Conservation (phyloP, 30 jellyfish, hydroid and myxozoan species). For the Morbakka virulenta region DNA sequence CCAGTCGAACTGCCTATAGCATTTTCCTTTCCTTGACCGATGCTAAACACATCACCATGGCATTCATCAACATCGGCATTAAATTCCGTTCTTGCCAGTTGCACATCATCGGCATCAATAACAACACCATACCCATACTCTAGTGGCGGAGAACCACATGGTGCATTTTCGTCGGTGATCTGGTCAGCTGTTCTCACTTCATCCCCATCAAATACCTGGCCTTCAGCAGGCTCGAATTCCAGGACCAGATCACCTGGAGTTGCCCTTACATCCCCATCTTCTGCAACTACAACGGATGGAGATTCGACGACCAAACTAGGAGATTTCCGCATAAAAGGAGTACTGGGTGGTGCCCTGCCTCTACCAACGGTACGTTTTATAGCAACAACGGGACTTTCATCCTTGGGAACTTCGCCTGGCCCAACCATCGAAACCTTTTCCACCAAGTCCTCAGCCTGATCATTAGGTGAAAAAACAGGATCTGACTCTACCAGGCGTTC, state of each 20-base stretch:
- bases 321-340: background rate
- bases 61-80: background rate
- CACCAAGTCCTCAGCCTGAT: background rate
- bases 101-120: background rate
- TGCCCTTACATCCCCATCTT: background rate
- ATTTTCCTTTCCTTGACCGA: too few species aligned
- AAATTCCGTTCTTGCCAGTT: background rate
- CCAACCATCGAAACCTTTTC: background rate
- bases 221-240: background rate
- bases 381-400: too few species aligned
- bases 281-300: background rate
- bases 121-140: background rate
- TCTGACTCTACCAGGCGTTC: background rate
- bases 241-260: background rate
- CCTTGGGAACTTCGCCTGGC: too few species aligned
- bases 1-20: background rate
- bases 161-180: background rate
- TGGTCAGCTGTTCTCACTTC: background rate
- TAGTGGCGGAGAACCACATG: background rate
- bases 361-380: background rate
- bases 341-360: background rate
- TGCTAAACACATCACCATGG: background rate
- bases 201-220: background rate
- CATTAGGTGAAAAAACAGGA: background rate
- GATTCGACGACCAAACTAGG: background rate